Conservation (phyloP, 2,888 invertebrate genomes). For the Dorcus hopei region DNA sequence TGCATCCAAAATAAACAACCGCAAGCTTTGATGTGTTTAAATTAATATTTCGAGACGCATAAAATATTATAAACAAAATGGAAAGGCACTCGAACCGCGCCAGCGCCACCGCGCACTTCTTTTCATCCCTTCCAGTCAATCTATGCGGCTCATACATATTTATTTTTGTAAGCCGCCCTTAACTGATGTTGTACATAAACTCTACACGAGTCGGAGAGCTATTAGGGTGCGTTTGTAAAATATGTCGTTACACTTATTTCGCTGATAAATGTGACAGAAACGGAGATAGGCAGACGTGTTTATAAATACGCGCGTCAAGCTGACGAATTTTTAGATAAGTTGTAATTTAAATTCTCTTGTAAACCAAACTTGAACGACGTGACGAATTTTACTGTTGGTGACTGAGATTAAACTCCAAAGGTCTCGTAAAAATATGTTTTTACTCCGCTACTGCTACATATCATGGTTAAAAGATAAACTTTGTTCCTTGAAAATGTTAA, state of each 20-base stretch:
- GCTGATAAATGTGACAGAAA: slow-evolving; percentile 12
- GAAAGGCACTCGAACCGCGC: not conserved
- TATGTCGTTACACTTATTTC: slow-evolving; percentile 17
- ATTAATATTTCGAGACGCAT: slow-evolving; percentile 3
- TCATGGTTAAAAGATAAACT: no score
- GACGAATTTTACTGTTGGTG: no score
- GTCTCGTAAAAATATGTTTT: no score
- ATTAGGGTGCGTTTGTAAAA: slow-evolving; percentile 17
- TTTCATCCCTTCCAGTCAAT: slow-evolving; percentile 27
- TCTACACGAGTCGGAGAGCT: slow-evolving; percentile 24
- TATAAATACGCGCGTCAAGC: no score
- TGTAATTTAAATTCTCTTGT: no score
- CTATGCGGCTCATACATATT: slow-evolving; percentile 30
- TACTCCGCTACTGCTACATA: no score
- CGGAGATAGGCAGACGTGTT: slow-evolving; percentile 1
- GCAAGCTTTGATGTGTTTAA: slow-evolving; percentile 5
- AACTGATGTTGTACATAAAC: slow-evolving; percentile 29
- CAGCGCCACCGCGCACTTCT: slow-evolving; percentile 12
- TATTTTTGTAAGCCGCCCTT: slow-evolving; percentile 31
- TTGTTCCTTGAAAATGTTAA: no score
- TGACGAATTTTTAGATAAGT: no score
- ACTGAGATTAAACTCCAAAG: no score
- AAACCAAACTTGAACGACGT: no score
- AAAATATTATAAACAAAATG: slow-evolving; percentile 13
- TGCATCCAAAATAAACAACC: slow-evolving; percentile 1